Evolutionary conservation across 2,797 vertebrate genomes (phyloP).

Genomic region (Labeo calbasu): DNA sequence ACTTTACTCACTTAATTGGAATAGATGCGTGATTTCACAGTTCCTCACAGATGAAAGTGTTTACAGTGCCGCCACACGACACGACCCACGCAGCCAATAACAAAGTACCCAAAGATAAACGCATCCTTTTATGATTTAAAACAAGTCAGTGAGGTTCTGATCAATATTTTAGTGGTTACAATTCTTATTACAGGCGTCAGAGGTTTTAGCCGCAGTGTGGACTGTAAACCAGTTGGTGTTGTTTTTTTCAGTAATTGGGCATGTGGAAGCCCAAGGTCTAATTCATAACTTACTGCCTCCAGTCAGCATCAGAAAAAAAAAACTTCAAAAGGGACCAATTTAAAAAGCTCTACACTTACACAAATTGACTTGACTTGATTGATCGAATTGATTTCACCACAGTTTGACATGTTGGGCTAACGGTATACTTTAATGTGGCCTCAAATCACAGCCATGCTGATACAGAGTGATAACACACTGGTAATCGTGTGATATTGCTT

Average conservation of each 20-base stretch:
- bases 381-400: not conserved
- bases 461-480: no score
- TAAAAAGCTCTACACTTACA: not conserved
- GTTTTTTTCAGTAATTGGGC: slow-evolving; percentile 6
- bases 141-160: not conserved
- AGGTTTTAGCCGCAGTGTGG: not conserved
- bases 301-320: not conserved
- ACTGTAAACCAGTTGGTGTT: not conserved
- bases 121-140: slow-evolving; percentile 29
- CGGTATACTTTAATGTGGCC: not conserved
- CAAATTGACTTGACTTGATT: not conserved
- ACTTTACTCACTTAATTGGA: slow-evolving; percentile 26
- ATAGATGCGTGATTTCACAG: slow-evolving; percentile 26
- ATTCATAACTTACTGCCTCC: slow-evolving; percentile 1
- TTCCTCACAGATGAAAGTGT: slow-evolving; percentile 25
- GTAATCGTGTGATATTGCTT: no score
- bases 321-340: not conserved
- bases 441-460: no score
- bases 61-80: slow-evolving; percentile 19
- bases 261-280: slow-evolving; percentile 8
- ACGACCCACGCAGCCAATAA: not conserved
- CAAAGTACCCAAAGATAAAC: slow-evolving; percentile 23
- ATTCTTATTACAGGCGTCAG: not conserved
- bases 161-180: slow-evolving; percentile 18
- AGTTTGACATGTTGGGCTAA: not conserved